Evolutionary conservation across 1,140 invertebrate species (phyloP).

Genomic region (Ceratosolen solmsi): DNA sequence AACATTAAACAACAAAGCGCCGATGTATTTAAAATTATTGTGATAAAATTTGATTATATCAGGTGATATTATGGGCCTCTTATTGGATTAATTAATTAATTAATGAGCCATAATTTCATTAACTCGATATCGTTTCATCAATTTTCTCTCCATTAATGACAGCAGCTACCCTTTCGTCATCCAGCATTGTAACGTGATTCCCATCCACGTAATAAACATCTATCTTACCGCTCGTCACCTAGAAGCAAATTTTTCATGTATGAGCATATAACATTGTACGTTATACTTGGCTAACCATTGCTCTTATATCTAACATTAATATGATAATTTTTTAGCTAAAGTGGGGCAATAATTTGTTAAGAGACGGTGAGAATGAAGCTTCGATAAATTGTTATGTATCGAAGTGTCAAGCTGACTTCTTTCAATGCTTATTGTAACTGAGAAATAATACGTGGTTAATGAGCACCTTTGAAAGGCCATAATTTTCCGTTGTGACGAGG

Average conservation of each 20-base stretch:
- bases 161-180: conserved; percentile 77
- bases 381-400: too few relatives aligned
- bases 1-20: background rate
- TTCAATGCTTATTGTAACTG: background rate
- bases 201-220: conserved; percentile 70
- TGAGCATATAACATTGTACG: background rate
- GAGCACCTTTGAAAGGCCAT: conserved; percentile 74
- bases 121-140: conserved; percentile 58
- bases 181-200: conserved; percentile 82
- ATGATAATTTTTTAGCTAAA: too few relatives aligned
- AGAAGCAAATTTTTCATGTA: conserved; percentile 42
- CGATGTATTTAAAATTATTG: background rate
- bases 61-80: background rate
- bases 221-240: conserved; percentile 63
- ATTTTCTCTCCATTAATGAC: conserved; percentile 75
- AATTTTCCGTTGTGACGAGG: conserved; percentile 76
- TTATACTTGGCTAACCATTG: too few relatives aligned
- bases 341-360: too few relatives aligned
- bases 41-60: background rate
- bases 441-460: background rate
- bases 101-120: conserved; percentile 56
- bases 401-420: too few relatives aligned
- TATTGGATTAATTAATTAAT: background rate
- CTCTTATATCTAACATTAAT: too few relatives aligned
- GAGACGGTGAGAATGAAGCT: too few relatives aligned